These are phyloP conservation scores for Ceratosolen fusciceps DNA, from an alignment of 1,140 invertebrate genomes.

Conservation along the genomic window DNA sequence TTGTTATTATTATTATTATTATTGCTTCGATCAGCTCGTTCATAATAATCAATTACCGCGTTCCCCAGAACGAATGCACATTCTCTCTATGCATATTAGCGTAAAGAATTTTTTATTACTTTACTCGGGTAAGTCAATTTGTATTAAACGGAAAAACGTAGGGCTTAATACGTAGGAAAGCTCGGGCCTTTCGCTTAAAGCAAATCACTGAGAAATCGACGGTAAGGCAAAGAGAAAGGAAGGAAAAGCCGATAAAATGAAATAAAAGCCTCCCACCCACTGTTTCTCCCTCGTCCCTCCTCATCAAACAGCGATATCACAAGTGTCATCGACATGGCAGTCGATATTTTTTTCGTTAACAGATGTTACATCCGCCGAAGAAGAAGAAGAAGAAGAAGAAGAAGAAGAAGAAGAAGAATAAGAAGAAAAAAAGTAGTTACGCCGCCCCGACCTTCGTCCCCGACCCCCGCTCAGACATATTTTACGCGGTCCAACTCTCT, in stretches of 20 bases:
- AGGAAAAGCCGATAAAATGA: slow-evolving; percentile 20
- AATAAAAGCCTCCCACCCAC: slow-evolving; percentile 33
- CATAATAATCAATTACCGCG: too few species aligned
- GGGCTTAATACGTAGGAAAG: neutral
- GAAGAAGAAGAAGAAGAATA: too few species aligned
- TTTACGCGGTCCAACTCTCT: slow-evolving; percentile 27
- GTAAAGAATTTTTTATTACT: neutral
- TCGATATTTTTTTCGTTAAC: slow-evolving; percentile 41
- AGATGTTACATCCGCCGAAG: slow-evolving; percentile 43
- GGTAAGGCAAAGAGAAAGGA: slow-evolving; percentile 4
- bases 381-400: too few species aligned
- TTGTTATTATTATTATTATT: too few species aligned
- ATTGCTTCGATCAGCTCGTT: too few species aligned
- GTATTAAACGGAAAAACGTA: neutral
- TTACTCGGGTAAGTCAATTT: neutral
- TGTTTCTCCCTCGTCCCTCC: neutral
- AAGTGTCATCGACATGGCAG: slow-evolving; percentile 39
- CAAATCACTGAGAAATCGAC: neutral
- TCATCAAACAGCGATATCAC: slow-evolving; percentile 38
- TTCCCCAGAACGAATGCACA: too few species aligned
- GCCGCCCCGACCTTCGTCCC: neutral
- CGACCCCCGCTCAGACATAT: slow-evolving; percentile 13
- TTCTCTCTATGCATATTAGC: too few species aligned
- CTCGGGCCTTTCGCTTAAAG: neutral
- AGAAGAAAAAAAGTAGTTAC: too few species aligned